Evolutionary conservation across 2,113 vertebrate species (phyloP), one percentile per base, ranked within the genome.

Genomic region (Athene cunicularia): DNA sequence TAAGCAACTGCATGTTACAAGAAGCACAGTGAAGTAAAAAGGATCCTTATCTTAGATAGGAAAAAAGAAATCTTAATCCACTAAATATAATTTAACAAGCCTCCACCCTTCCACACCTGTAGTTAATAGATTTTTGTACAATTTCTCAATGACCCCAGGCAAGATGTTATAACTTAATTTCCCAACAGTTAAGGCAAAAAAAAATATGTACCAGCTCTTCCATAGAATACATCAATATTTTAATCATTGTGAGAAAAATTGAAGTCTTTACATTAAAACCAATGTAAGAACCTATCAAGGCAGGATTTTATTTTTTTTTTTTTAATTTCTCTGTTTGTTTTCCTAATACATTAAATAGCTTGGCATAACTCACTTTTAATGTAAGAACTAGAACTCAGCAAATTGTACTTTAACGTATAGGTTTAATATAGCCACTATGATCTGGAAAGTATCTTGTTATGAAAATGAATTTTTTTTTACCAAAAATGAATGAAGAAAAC

Each of bases 271-370:
- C 70, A 24, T 18, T 58, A 79, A 85, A 87, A 60, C 1, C 2
- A 26, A 26, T 32, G 5, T 8, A 71, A 70, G 14, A 68, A 39
- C 1, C 2, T 28, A 33, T 11, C 9, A 50, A 50, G 3, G 4
- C 16, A 11, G 45, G 33, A 23, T 20, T 19, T 23, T 8, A 4
- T 37, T 43, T 18, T 11, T 53, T 35, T 18, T 15, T 3, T 24
- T 20, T 35, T 4, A 14, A 14, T 33, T 27, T 21, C 12, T 15
- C 56, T 22, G 30, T 26, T 52, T 75, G 43, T 58, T n/a, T 50
- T 56, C 1, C 5, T 72, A 45, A 32, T 16, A 39, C 0, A 0
- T 16, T 35, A 60, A 35, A 2, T 68, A 5, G 0, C 8, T 87
- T 74, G 37, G 9, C 10, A 82, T 62, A 53, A 80, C 1, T 64